phyloP scores from a whole-genome alignment of 2,113 vertebrate species.

The Carlito syrichta region DNA sequence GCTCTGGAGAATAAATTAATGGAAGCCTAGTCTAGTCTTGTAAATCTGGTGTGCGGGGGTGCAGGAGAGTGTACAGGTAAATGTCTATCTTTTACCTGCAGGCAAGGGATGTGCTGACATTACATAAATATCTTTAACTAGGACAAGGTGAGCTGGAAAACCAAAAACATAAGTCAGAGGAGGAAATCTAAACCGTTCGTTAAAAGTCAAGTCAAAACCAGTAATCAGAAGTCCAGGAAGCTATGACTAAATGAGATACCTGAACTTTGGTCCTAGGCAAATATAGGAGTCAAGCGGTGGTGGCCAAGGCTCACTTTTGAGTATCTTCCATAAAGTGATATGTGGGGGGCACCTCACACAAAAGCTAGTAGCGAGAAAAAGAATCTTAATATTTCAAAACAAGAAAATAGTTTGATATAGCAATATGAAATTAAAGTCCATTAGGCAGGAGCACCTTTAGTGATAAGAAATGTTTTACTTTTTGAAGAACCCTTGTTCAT shows the following conservation, averaged over 20 bases:
- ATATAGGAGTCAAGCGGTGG: not conserved
- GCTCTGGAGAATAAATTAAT: not conserved
- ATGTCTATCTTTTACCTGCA: not conserved
- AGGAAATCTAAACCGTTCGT: not conserved
- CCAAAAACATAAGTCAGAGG: not conserved
- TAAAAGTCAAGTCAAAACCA: not conserved
- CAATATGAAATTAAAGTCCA: not conserved
- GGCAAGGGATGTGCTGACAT: not conserved
- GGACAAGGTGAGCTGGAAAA: not conserved
- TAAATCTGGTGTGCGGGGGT: not conserved
- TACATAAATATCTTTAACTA: not conserved
- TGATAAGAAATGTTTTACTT: not conserved
- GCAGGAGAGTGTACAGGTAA: not conserved
- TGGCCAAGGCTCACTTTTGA: not conserved
- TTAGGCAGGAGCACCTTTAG: not conserved
- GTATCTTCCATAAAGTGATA: not conserved
- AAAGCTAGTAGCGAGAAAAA: not conserved
- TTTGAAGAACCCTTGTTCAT: not conserved
- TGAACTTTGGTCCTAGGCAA: not conserved
- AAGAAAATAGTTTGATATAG: not conserved
- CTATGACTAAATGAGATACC: not conserved
- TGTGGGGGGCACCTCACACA: not conserved
- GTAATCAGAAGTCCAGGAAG: not conserved
- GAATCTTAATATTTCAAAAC: not conserved
- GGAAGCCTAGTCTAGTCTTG: not conserved